phyloP scores from a whole-genome alignment of 92 coral and sea anemone genomes.

The Umimayanthus chanpuru region DNA sequence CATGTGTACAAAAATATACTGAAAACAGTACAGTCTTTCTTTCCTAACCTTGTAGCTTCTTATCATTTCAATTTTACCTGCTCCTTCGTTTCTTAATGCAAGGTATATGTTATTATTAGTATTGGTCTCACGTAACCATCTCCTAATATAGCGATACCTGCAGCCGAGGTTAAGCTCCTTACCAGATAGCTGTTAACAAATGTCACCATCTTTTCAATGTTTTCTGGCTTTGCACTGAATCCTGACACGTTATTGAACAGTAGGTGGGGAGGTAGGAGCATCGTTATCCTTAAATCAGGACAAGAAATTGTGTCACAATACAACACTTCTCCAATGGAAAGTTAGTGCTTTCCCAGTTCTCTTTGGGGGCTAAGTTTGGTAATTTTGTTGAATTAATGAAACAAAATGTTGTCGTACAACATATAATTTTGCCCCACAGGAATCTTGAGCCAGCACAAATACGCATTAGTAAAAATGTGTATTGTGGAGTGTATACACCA shows the following conservation, averaged over 20 bases:
- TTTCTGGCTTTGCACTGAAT: not conserved
- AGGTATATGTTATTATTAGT: not conserved
- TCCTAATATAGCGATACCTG: not conserved
- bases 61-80: no score
- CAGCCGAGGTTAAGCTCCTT: not conserved
- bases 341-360: not conserved
- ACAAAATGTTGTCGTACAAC: not conserved
- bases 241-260: not conserved
- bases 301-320: not conserved
- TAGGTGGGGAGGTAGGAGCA: slow-evolving; percentile 5
- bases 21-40: not conserved
- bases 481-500: no score
- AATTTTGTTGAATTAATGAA: not conserved
- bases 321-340: not conserved
- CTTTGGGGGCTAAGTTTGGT: not conserved
- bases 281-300: not conserved
- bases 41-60: not conserved
- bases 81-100: not conserved
- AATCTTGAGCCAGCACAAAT: not conserved
- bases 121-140: not conserved
- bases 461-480: not conserved
- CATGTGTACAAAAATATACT: not conserved
- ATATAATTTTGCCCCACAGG: no score
- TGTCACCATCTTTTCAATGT: not conserved
- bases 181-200: slow-evolving; percentile 13